Evolutionary conservation across 2,797 vertebrate genomes (phyloP).

Genomic region (Muscicapa striata): DNA sequence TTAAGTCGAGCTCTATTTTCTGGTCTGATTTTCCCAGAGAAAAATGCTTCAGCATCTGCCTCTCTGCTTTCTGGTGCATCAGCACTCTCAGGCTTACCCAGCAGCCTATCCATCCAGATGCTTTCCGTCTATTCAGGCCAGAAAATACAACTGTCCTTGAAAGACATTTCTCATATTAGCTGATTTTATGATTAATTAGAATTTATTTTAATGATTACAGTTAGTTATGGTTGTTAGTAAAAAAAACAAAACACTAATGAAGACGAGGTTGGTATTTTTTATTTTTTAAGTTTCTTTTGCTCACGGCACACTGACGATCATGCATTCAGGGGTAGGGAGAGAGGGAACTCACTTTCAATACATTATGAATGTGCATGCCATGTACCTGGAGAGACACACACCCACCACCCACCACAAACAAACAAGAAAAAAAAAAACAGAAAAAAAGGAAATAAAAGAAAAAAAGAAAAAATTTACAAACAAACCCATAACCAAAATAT

Average conservation of each 20-base stretch:
- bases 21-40: conserved; percentile 73
- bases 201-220: conserved; percentile 69
- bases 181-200: conserved; percentile 72
- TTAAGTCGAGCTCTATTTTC: conserved; percentile 79
- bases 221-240: conserved; percentile 75
- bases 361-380: conserved; percentile 85
- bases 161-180: conserved; percentile 63
- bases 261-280: conserved; percentile 74
- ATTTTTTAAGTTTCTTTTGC: conserved; percentile 69
- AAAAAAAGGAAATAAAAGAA: not conserved
- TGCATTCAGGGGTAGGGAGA: conserved; percentile 72
- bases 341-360: conserved; percentile 69
- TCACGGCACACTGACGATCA: conserved; percentile 82
- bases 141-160: conserved; percentile 78
- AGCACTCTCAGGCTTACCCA: conserved; percentile 19
- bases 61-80: conserved; percentile 4
- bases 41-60: conserved; percentile 37
- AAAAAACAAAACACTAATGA: conserved; percentile 67
- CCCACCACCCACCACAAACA: conserved; percentile 49
- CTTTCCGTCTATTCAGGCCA: conserved; percentile 72
- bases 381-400: conserved; percentile 67
- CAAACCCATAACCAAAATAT: conserved; percentile 6
- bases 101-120: not conserved
- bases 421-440: not conserved
- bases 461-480: not conserved